Evolutionary conservation across 2,888 invertebrate genomes (phyloP).

Genomic region (Fissipunctia ypsillon): DNA sequence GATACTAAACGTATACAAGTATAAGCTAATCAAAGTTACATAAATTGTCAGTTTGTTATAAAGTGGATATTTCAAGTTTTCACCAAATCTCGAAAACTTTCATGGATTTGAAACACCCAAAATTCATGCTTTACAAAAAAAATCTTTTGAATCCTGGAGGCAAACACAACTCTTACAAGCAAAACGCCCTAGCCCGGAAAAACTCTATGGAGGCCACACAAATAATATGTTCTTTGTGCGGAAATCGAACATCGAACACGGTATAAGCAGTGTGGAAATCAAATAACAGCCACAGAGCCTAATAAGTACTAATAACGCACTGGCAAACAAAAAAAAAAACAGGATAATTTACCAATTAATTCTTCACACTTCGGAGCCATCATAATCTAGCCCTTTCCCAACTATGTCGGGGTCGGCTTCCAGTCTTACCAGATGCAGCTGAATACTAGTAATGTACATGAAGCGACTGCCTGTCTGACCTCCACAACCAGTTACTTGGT

Average conservation of each 20-base stretch:
- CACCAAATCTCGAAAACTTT: not conserved
- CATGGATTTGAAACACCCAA: too few species aligned
- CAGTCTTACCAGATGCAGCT: not conserved
- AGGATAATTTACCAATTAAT: not conserved
- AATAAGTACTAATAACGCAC: too few species aligned
- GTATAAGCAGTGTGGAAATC: not conserved
- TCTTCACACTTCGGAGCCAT: not conserved
- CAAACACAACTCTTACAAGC: not conserved
- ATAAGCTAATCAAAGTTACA: not conserved
- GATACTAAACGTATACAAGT: not conserved
- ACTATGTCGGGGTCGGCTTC: not conserved
- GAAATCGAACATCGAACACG: constrained; percentile 1
- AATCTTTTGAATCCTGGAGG: not conserved
- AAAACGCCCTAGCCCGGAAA: not conserved
- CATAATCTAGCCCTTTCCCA: not conserved
- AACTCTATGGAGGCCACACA: not conserved
- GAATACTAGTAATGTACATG: too few species aligned
- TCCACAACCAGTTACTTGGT: not conserved
- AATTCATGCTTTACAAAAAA: not conserved
- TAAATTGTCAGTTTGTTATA: too few species aligned
- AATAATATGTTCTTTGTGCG: not conserved
- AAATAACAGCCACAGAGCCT: not conserved
- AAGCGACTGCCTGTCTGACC: not conserved
- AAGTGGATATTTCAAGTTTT: not conserved
- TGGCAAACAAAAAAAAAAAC: not conserved